phyloP scores from a whole-genome alignment of 2,888 invertebrate genomes.

The Amorpha juglandis region DNA sequence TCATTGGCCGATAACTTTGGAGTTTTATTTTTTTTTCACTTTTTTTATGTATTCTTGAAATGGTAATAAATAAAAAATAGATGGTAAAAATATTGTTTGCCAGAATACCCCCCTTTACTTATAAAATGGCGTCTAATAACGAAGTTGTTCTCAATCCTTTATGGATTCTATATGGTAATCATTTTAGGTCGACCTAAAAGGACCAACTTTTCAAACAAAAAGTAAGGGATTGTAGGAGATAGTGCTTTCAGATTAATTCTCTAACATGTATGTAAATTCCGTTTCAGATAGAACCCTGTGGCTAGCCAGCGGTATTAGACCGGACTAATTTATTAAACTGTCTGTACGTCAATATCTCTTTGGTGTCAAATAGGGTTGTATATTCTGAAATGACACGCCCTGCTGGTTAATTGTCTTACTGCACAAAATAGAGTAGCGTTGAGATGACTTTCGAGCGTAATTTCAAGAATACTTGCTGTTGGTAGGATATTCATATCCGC shows the following conservation, averaged over 20 bases:
- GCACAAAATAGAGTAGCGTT: too few species aligned
- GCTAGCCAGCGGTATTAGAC: not conserved
- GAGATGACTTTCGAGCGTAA: too few species aligned
- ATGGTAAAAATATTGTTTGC: too few species aligned
- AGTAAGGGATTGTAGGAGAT: not conserved
- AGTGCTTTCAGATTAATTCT: not conserved
- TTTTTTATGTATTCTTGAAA: too few species aligned
- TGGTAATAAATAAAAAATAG: too few species aligned
- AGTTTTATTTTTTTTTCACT: too few species aligned
- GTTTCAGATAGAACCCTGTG: not conserved
- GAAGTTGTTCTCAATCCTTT: not conserved
- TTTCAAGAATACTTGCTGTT: too few species aligned
- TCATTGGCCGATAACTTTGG: too few species aligned
- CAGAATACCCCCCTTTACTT: too few species aligned
- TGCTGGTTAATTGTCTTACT: too few species aligned
- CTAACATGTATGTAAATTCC: not conserved
- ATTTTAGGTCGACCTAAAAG: not conserved
- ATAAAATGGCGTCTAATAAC: not conserved
- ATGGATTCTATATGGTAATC: not conserved
- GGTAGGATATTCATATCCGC: too few species aligned
- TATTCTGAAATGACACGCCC: too few species aligned
- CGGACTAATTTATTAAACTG: conserved; percentile 4
- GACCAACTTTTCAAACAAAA: not conserved
- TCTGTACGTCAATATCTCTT: not conserved
- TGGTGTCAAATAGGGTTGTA: not conserved